These are phyloP conservation scores for Pogonocherus hispidulus DNA, from an alignment of 2,888 invertebrate genomes.

Conservation along the genomic window DNA sequence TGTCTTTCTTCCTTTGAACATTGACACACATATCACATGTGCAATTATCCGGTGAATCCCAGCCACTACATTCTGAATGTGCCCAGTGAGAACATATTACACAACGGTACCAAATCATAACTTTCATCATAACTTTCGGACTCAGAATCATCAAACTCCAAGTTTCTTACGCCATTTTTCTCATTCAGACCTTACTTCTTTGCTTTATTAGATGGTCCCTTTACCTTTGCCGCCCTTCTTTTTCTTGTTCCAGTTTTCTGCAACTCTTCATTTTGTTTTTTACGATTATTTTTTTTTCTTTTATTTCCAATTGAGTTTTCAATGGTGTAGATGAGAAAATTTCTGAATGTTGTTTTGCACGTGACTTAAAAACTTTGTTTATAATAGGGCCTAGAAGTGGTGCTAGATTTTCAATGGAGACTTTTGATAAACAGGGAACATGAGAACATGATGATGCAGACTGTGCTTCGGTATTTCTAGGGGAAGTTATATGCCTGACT, in stretches of 20 bases:
- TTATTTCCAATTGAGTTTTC: constrained; percentile 19
- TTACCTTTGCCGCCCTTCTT: not conserved
- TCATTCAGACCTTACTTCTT: constrained; percentile 2
- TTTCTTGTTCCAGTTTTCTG: constrained; percentile 2
- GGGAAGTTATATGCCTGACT: not conserved
- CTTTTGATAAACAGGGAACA: too few species aligned
- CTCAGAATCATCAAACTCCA: constrained; percentile 22
- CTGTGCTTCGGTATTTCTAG: too few species aligned
- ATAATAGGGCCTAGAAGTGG: not conserved
- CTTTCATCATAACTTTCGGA: constrained; percentile 32
- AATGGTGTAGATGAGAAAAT: constrained; percentile 18
- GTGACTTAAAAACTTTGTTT: constrained; percentile 15
- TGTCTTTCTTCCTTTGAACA: not conserved
- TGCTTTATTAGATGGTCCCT: constrained; percentile 7
- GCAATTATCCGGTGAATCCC: too few species aligned
- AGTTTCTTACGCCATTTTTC: not conserved
- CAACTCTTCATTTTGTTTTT: constrained; percentile 7
- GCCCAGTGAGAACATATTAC: not conserved
- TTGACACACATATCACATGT: not conserved
- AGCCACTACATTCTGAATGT: not conserved
- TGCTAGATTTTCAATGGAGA: constrained; percentile 4
- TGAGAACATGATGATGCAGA: too few species aligned
- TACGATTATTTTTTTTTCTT: constrained; percentile 8
- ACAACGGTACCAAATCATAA: not conserved
- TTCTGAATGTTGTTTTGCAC: constrained; percentile 16